These are phyloP conservation scores for Xenentodon cancila DNA, from an alignment of 2,797 vertebrate genomes.

Conservation along the genomic window DNA sequence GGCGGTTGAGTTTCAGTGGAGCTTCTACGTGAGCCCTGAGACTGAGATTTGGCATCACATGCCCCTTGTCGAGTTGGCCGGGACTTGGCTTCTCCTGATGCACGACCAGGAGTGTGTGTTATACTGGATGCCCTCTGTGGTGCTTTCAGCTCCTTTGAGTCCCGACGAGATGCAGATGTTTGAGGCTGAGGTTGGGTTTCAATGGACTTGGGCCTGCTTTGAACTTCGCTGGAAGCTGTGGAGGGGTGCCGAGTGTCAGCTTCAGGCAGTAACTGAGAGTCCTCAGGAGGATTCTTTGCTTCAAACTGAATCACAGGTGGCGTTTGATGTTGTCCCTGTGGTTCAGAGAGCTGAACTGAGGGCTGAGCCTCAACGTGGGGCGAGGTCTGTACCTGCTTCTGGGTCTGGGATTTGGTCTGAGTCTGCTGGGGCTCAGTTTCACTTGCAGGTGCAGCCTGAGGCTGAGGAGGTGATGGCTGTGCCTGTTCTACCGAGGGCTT, in stretches of 20 bases:
- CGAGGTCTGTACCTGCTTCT: constrained; percentile 10
- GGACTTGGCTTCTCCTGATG: constrained; percentile 46
- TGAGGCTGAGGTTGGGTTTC: constrained; percentile 49
- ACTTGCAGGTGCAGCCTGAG: constrained; percentile 55
- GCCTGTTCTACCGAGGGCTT: constrained; percentile 63
- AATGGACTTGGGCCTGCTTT: constrained; percentile 56
- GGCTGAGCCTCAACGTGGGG: constrained; percentile 16
- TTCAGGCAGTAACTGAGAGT: constrained; percentile 36
- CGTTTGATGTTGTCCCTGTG: constrained; percentile 36
- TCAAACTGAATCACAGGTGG: constrained; percentile 39
- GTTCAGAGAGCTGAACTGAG: constrained; percentile 32
- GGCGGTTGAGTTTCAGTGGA: constrained; percentile 54
- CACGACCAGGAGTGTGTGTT: constrained; percentile 46
- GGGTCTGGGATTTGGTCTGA: constrained; percentile 39
- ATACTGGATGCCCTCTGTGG: constrained; percentile 44
- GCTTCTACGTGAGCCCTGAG: constrained; percentile 62
- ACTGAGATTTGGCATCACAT: constrained; percentile 52
- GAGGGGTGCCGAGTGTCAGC: constrained; percentile 31
- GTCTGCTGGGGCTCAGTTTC: constrained; percentile 57
- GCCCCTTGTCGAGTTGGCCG: constrained; percentile 54
- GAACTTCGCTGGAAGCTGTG: constrained; percentile 34
- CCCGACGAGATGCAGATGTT: constrained; percentile 29
- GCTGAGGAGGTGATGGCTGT: constrained; percentile 56
- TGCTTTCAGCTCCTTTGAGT: constrained; percentile 69
- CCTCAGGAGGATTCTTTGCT: constrained; percentile 33